phyloP scores from a whole-genome alignment of 2,888 invertebrate genomes.

The Gortyna flavago region DNA sequence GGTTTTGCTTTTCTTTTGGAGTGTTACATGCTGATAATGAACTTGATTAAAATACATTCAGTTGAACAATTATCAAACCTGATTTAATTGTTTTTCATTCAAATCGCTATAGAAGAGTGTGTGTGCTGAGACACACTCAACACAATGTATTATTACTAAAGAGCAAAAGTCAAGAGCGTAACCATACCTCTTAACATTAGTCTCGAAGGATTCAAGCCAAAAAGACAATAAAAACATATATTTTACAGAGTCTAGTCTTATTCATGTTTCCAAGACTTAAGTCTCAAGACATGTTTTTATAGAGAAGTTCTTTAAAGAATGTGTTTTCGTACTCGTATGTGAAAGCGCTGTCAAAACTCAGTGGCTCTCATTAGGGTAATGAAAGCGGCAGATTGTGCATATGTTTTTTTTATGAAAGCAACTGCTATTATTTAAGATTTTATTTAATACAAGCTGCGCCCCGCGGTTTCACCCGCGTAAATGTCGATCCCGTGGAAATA shows the following conservation, averaged over 20 bases:
- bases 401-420: not conserved
- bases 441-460: too few species aligned
- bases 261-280: not conserved
- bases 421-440: not conserved
- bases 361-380: constrained; percentile 41
- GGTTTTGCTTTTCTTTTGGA: not conserved
- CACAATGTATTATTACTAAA: not conserved
- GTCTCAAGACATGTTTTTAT: not conserved
- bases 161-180: not conserved
- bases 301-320: not conserved
- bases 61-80: not conserved
- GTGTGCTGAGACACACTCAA: constrained; percentile 11
- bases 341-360: constrained; percentile 27
- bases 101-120: not conserved
- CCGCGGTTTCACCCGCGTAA: too few species aligned
- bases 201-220: constrained; percentile 3
- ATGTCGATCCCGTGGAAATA: too few species aligned
- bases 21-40: not conserved
- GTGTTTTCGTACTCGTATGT: constrained; percentile 6
- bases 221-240: constrained; percentile 2
- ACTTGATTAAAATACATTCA: not conserved
- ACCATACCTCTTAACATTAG: constrained; percentile 12
- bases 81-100: constrained; percentile 1
- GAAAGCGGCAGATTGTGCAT: constrained; percentile 5
- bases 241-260: not conserved